Conservation (phyloP, 2,797 vertebrate species). For the Phyllotis vaccarum region DNA sequence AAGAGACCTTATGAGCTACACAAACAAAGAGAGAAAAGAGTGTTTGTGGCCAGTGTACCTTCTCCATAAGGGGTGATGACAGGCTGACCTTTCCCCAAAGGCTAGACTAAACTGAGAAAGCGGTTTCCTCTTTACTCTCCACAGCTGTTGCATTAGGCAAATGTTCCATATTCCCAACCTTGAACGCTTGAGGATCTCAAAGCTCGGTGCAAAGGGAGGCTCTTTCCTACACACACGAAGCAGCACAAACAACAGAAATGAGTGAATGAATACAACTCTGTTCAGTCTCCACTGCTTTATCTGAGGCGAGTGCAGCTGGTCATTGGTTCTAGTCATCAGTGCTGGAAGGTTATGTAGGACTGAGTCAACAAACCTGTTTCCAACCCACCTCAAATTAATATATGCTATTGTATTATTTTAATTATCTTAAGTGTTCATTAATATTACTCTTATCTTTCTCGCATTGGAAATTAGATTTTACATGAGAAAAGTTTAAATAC, state of each 20-base stretch:
- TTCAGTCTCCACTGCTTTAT: neutral
- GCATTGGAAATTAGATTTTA: neutral
- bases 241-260: neutral
- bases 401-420: neutral
- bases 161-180: neutral
- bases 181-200: neutral
- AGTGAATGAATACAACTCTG: neutral
- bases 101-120: neutral
- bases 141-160: neutral
- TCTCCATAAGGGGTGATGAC: neutral
- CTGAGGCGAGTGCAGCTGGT: neutral
- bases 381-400: neutral
- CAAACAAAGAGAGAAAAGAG: neutral
- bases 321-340: neutral
- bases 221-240: constrained; percentile 20
- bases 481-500: constrained; percentile 1
- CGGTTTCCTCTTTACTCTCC: neutral
- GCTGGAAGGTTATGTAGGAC: neutral
- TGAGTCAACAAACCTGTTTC: neutral
- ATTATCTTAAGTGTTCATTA: constrained; percentile 1
- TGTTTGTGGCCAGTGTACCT: neutral
- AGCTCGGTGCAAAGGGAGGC: neutral
- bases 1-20: neutral
- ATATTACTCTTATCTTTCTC: neutral
- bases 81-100: neutral